phyloP scores from a whole-genome alignment of 2,797 vertebrate genomes.

The Acanthurus tractus region DNA sequence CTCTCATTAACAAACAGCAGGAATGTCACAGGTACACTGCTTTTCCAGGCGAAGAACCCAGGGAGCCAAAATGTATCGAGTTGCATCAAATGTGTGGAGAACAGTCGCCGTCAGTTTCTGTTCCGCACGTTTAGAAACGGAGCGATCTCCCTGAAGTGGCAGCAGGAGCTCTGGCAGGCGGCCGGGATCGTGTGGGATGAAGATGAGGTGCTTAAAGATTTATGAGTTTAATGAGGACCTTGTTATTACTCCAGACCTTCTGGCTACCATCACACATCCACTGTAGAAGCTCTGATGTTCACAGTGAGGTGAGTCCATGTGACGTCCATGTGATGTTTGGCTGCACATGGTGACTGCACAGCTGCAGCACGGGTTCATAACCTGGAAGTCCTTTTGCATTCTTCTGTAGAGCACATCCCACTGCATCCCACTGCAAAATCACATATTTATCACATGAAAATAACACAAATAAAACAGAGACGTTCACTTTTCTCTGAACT shows the following conservation, averaged over 20 bases:
- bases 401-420: background rate
- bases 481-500: background rate
- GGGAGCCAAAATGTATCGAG: conserved; percentile 10
- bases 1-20: conserved; percentile 58
- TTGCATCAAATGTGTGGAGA: conserved; percentile 7
- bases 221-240: background rate
- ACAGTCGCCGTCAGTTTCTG: background rate
- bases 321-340: too few relatives aligned
- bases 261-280: background rate
- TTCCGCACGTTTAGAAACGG: background rate
- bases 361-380: too few relatives aligned
- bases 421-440: too few relatives aligned
- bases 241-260: background rate
- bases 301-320: too few relatives aligned
- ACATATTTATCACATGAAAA: too few relatives aligned
- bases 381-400: background rate
- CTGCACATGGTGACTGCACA: too few relatives aligned
- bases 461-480: too few relatives aligned
- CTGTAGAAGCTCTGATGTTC: background rate
- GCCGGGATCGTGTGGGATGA: too few relatives aligned
- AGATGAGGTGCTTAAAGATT: background rate
- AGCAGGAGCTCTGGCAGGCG: background rate
- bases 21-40: conserved; percentile 46
- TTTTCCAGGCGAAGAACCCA: conserved; percentile 19
- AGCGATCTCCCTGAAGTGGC: background rate